These are phyloP conservation scores for Pyrocoelia pectoralis DNA, from an alignment of 2,888 invertebrate genomes.

Conservation along the genomic window DNA sequence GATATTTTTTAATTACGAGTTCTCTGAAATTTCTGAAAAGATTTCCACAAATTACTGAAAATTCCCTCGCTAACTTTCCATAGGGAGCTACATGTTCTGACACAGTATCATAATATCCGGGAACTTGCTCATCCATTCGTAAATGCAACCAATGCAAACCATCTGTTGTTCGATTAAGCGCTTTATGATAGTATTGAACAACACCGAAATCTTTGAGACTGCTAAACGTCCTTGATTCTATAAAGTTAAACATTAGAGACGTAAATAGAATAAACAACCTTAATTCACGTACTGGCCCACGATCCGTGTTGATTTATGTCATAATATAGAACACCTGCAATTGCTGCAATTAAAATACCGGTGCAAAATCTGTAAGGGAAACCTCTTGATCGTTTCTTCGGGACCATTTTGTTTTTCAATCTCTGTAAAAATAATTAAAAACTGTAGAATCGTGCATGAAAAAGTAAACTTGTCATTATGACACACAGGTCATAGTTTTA, in stretches of 20 bases:
- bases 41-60: constrained; percentile 65
- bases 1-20: constrained; percentile 55
- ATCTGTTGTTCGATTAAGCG: constrained; percentile 68
- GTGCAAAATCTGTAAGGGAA: constrained; percentile 74
- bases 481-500: neutral
- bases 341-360: constrained; percentile 67
- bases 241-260: constrained; percentile 16
- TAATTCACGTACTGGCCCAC: constrained; percentile 71
- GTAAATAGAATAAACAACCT: too few species aligned
- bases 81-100: constrained; percentile 69
- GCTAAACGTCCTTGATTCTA: constrained; percentile 71
- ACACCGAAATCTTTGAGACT: constrained; percentile 72
- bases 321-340: constrained; percentile 68
- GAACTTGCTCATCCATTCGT: constrained; percentile 73
- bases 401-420: constrained; percentile 60
- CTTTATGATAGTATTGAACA: constrained; percentile 69
- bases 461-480: neutral
- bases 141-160: constrained; percentile 70
- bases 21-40: constrained; percentile 47
- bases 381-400: constrained; percentile 39
- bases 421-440: constrained; percentile 18
- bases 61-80: constrained; percentile 67
- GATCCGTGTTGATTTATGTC: constrained; percentile 73
- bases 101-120: constrained; percentile 69
- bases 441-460: neutral